phyloP scores from a whole-genome alignment of 2,888 invertebrate species.

The Cyclophora punctaria region DNA sequence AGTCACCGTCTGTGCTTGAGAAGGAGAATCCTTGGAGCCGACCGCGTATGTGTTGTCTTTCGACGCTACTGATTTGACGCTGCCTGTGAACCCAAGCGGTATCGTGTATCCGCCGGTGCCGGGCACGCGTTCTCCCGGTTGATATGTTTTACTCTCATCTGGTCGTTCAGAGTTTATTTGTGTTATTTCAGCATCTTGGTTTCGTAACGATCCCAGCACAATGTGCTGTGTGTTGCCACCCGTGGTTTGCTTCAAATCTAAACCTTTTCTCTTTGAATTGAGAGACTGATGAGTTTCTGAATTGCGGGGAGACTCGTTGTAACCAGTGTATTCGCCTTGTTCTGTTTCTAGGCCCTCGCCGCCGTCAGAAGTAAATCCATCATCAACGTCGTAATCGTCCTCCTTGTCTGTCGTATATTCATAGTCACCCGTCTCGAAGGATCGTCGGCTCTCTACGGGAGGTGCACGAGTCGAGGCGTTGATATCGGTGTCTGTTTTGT shows the following conservation, averaged over 20 bases:
- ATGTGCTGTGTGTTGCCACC: slow-evolving; percentile 78
- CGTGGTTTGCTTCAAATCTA: slow-evolving; percentile 64
- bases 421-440: slow-evolving; percentile 51
- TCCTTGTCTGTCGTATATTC: slow-evolving; percentile 58
- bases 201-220: slow-evolving; percentile 73
- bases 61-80: slow-evolving; percentile 79
- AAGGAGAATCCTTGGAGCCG: slow-evolving; percentile 74
- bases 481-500: slow-evolving; percentile 28
- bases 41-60: slow-evolving; percentile 74
- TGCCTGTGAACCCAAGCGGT: slow-evolving; percentile 80
- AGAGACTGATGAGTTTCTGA: slow-evolving; percentile 50
- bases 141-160: slow-evolving; percentile 75
- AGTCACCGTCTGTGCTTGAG: slow-evolving; percentile 80
- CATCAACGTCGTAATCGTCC: slow-evolving; percentile 63
- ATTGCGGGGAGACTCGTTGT: slow-evolving; percentile 71
- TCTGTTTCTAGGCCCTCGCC: slow-evolving; percentile 41
- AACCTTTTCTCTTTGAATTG: slow-evolving; percentile 41
- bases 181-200: slow-evolving; percentile 76
- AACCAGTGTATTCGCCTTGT: slow-evolving; percentile 75
- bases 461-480: slow-evolving; percentile 27
- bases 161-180: slow-evolving; percentile 72
- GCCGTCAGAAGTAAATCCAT: slow-evolving; percentile 48
- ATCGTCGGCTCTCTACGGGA: slow-evolving; percentile 44
- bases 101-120: slow-evolving; percentile 80
- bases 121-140: slow-evolving; percentile 79